A percentile compares a stretch with the other conserved stretches of the same genome.
These are phyloP conservation scores for Percina caprodes DNA, from an alignment of 2,113 vertebrate genomes.

Conservation along the genomic window DNA sequence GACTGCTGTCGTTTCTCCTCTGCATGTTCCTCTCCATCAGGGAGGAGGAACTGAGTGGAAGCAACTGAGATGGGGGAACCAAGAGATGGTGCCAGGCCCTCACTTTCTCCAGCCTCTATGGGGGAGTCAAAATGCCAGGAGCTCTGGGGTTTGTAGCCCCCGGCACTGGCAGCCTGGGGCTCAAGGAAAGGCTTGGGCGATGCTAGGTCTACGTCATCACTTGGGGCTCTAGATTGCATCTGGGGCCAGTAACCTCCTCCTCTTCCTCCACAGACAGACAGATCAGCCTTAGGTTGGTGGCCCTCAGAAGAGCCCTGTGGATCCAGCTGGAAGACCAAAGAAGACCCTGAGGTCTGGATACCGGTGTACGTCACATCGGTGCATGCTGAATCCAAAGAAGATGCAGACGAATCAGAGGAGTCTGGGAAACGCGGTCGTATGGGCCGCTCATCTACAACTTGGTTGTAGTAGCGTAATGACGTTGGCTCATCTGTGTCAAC, in stretches of 20 bases:
- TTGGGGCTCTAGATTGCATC: constrained; percentile 49
- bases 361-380: constrained; percentile 94
- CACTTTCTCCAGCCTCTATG: constrained; percentile 81
- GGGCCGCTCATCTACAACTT: constrained; percentile 89
- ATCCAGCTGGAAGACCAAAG: constrained; percentile 73
- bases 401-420: constrained; percentile 84
- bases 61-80: constrained; percentile 95
- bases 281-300: constrained; percentile 49
- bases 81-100: constrained; percentile 84
- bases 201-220: constrained; percentile 8
- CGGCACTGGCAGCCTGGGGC: constrained; percentile 58
- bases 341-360: constrained; percentile 88
- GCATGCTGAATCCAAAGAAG: constrained; percentile 80
- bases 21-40: constrained; percentile 83
- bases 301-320: constrained; percentile 74
- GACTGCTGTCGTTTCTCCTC: constrained; percentile 78
- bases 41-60: constrained; percentile 95
- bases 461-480: constrained; percentile 89
- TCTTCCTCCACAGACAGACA: constrained; percentile 39
- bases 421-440: constrained; percentile 73
- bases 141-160: constrained; percentile 93
- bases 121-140: constrained; percentile 89
- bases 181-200: constrained; percentile 44
- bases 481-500: constrained; percentile 86
- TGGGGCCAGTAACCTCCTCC: constrained; percentile 73